Evolutionary conservation across 1,140 invertebrate species (phyloP).

Genomic region (Caenorhabditis inopinata): DNA sequence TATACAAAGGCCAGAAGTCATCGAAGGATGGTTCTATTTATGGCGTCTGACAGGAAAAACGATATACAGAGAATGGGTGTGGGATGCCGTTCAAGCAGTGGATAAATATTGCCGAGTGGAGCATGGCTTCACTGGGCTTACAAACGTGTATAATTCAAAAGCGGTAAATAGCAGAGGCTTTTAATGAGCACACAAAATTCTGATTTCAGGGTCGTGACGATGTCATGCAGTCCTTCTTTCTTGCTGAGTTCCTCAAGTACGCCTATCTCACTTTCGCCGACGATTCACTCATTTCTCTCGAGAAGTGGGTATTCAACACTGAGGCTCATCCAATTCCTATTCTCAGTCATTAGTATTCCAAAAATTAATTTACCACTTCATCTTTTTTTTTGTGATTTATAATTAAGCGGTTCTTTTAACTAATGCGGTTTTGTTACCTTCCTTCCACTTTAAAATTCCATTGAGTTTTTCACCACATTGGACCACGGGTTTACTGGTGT

Average conservation of each 20-base stretch:
- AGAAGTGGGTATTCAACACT: slow-evolving; percentile 98
- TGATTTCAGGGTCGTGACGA: slow-evolving; percentile 78
- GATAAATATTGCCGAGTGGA: slow-evolving; percentile 89
- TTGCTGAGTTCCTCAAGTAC: slow-evolving; percentile 98
- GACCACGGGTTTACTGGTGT: slow-evolving; percentile 23
- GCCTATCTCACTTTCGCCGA: slow-evolving; percentile 94
- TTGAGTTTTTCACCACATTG: not conserved
- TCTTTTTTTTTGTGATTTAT: slow-evolving; percentile 1
- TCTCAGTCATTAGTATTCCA: not conserved
- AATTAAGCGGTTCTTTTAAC: not conserved
- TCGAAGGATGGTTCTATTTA: slow-evolving; percentile 95
- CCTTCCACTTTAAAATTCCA: not conserved
- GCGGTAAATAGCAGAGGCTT: slow-evolving; percentile 60
- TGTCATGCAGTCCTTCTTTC: slow-evolving; percentile 90
- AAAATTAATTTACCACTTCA: not conserved
- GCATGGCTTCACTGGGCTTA: slow-evolving; percentile 86
- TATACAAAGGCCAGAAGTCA: slow-evolving; percentile 90
- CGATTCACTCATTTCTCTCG: slow-evolving; percentile 83
- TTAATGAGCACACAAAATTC: not conserved
- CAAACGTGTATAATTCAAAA: slow-evolving; percentile 87
- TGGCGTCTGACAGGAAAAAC: slow-evolving; percentile 93
- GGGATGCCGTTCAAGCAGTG: slow-evolving; percentile 87
- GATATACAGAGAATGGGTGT: slow-evolving; percentile 95
- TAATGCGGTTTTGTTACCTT: not conserved
- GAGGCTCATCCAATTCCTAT: slow-evolving; percentile 86